Evolutionary conservation across 2,888 invertebrate species (phyloP).

Genomic region (Agonopterix subpropinquella): DNA sequence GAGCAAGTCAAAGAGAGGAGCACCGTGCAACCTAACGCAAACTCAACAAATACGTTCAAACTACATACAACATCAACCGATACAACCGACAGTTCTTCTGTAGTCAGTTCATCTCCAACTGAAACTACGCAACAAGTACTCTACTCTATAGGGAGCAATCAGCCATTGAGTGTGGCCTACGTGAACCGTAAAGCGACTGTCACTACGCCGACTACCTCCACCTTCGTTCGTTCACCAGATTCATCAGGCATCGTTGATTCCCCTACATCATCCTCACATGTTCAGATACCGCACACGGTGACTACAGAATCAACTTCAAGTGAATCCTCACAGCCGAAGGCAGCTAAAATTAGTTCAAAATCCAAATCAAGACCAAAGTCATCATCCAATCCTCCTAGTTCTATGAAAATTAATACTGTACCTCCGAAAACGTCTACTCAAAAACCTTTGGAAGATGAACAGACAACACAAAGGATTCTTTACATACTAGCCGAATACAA

Average conservation of each 20-base stretch:
- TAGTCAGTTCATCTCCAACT: slow-evolving; percentile 32
- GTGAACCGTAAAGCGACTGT: slow-evolving; percentile 58
- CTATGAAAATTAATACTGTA: slow-evolving; percentile 79
- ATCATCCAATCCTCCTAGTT: slow-evolving; percentile 69
- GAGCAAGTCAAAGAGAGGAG: slow-evolving; percentile 88
- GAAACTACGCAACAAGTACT: slow-evolving; percentile 52
- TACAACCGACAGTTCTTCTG: slow-evolving; percentile 35
- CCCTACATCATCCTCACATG: slow-evolving; percentile 49
- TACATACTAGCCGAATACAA: slow-evolving; percentile 88
- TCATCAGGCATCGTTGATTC: slow-evolving; percentile 54
- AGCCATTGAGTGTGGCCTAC: slow-evolving; percentile 56
- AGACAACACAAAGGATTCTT: slow-evolving; percentile 86
- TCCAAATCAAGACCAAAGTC: slow-evolving; percentile 76
- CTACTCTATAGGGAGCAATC: slow-evolving; percentile 55
- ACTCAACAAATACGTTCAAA: slow-evolving; percentile 34
- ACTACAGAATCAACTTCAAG: slow-evolving; percentile 41
- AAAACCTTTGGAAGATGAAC: slow-evolving; percentile 87
- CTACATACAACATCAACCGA: slow-evolving; percentile 38
- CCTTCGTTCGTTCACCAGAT: slow-evolving; percentile 57
- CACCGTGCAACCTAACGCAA: slow-evolving; percentile 72
- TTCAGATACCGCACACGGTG: slow-evolving; percentile 41
- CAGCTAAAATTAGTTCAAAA: slow-evolving; percentile 47
- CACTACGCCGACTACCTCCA: slow-evolving; percentile 44
- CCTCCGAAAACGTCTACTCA: slow-evolving; percentile 75
- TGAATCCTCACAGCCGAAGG: slow-evolving; percentile 32